Evolutionary conservation across 2,888 invertebrate genomes (phyloP), one percentile per base, ranked within the genome.

Genomic region (Bellardia pandia): DNA sequence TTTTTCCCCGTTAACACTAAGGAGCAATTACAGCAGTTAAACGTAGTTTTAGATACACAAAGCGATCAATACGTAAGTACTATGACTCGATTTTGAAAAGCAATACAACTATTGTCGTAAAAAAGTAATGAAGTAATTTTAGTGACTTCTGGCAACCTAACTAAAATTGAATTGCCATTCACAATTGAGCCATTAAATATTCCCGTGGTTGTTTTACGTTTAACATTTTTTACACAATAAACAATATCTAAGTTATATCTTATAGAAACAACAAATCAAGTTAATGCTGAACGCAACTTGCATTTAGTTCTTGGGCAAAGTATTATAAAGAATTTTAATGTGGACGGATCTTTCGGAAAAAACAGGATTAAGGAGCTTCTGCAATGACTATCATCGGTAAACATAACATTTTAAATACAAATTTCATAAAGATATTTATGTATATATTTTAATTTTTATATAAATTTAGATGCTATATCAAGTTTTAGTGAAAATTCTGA

Each of bases 301-400:
- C n/a, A 51, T 74, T 0, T 23, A 23, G 23, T 23, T 23, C 23
- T 23, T 23, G 23, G 23, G 23, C 23, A 58, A 14, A 78, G 72
- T 6, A 78, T 72, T 5, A 72, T 78, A 66, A 58, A 1, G 23
- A 1, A 66, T 58, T 84, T 66, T 72, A 84, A 72, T 56, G 66
- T 85, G 14, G 84, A 85, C 37, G 78, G 84, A 14, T 37, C 48
- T 45, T 72, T 48, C 45, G 78, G 78, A 4, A 78, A 77, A 64
- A 84, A 23, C 72, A 40, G 48, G 76, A 42, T 11, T 77, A n/a
- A 40, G 60, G 16, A 71, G 77, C 64, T 83, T 48, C 42, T n/a
- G 16, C 23, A 76, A 77, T 60, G 68, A 23, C 16, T 7, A 3
- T 53, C 1, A 53, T 53, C 16, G 53, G 53, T 53, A 53, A n/a